A percentile compares a stretch with the other conserved stretches of the same genome.
phyloP scores from a whole-genome alignment of 1,140 invertebrate genomes.

The Macrostomum lignano region DNA sequence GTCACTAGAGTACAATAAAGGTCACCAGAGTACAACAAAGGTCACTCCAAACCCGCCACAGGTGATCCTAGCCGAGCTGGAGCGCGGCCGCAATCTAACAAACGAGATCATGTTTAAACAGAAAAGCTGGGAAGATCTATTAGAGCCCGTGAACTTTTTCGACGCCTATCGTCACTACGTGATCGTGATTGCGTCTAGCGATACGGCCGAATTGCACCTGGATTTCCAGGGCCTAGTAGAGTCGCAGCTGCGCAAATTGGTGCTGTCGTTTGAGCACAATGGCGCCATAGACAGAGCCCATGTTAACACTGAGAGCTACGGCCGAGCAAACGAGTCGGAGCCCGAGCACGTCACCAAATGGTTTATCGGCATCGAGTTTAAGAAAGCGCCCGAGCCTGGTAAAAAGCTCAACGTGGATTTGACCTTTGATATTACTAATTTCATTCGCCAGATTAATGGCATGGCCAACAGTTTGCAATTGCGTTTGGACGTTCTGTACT shows the following conservation, averaged over 20 bases:
- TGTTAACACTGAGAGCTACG: conserved; percentile 62
- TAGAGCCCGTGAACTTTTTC: conserved; percentile 3
- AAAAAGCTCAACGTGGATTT: too few relatives aligned
- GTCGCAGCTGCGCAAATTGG: conserved; percentile 70
- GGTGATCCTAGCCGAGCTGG: conserved; percentile 1
- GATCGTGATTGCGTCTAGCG: neutral
- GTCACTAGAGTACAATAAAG: too few relatives aligned
- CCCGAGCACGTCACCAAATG: conserved; percentile 45
- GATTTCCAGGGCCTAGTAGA: conserved; percentile 48
- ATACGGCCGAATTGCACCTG: neutral
- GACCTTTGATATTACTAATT: too few relatives aligned
- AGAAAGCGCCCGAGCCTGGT: too few relatives aligned
- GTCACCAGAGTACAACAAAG: too few relatives aligned
- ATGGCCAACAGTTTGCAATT: too few relatives aligned
- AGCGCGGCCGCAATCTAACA: neutral
- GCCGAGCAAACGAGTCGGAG: conserved; percentile 22
- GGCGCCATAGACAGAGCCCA: conserved; percentile 61
- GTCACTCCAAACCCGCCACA: too few relatives aligned
- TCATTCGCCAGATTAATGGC: too few relatives aligned
- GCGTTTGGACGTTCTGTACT: too few relatives aligned
- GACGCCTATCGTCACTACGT: conserved; percentile 2
- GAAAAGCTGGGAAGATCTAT: neutral
- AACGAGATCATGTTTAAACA: neutral
- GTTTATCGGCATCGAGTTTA: conserved; percentile 95
- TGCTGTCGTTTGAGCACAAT: conserved; percentile 67